Evolutionary conservation across 1,140 invertebrate species (phyloP).

Genomic region (Oryctes rhinoceros): DNA sequence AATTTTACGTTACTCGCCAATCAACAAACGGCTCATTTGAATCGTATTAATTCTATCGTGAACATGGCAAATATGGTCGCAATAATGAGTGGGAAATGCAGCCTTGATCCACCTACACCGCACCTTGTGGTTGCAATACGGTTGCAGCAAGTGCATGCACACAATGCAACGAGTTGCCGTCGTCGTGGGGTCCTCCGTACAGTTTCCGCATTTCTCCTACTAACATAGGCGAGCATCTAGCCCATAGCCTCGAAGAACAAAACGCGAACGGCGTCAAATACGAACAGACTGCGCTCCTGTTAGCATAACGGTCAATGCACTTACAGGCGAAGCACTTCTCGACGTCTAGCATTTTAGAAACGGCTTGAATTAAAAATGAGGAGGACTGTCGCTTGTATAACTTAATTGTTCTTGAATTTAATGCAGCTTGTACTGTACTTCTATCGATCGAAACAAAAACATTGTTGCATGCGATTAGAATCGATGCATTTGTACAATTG

Average conservation of each 20-base stretch:
- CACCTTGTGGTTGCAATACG: slow-evolving; percentile 43
- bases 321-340: background rate
- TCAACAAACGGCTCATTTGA: background rate
- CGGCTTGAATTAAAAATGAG: background rate
- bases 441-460: too few relatives aligned
- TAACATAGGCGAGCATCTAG: slow-evolving; percentile 6
- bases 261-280: slow-evolving; percentile 4
- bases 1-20: background rate
- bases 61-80: background rate
- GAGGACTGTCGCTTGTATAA: background rate
- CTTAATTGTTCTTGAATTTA: too few relatives aligned
- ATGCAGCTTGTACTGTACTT: too few relatives aligned
- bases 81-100: slow-evolving; percentile 35
- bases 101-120: slow-evolving; percentile 46
- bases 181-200: background rate
- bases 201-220: slow-evolving; percentile 47
- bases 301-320: slow-evolving; percentile 31
- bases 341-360: slow-evolving; percentile 5
- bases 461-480: too few relatives aligned
- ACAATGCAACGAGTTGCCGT: slow-evolving; percentile 11
- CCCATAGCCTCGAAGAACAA: slow-evolving; percentile 32
- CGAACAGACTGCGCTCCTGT: slow-evolving; percentile 23
- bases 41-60: background rate
- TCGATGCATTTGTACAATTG: too few relatives aligned
- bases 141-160: slow-evolving; percentile 45